Conservation (phyloP, 2,797 vertebrate genomes). For the Enteromius trimaculatus region DNA sequence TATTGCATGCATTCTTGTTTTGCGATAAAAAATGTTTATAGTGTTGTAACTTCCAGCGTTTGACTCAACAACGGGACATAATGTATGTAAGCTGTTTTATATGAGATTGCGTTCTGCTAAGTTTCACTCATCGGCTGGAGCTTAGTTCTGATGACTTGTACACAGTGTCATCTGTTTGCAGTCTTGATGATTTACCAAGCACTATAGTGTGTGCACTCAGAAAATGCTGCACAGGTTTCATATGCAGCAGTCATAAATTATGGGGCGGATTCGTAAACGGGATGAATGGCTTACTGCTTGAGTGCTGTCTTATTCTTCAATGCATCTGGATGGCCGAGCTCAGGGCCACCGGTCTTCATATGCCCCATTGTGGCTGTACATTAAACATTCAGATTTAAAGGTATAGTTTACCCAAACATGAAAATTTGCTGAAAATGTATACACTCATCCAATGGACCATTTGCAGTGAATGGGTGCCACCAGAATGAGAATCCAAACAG, state of each 20-base stretch:
- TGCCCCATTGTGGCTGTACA: not conserved
- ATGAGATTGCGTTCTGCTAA: slow-evolving; percentile 39
- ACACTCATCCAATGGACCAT: not conserved
- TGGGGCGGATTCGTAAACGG: slow-evolving; percentile 73
- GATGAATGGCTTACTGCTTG: slow-evolving; percentile 77
- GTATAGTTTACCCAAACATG: not conserved
- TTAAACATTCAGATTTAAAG: not conserved
- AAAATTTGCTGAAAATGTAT: not conserved
- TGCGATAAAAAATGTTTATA: slow-evolving; percentile 7
- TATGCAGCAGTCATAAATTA: slow-evolving; percentile 74
- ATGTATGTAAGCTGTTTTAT: slow-evolving; percentile 33
- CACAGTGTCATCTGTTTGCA: slow-evolving; percentile 70
- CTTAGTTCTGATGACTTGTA: slow-evolving; percentile 73
- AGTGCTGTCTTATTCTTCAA: slow-evolving; percentile 65
- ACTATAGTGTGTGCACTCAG: slow-evolving; percentile 61
- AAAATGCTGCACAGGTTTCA: slow-evolving; percentile 66
- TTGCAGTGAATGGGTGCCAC: not conserved
- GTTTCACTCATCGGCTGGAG: slow-evolving; percentile 39
- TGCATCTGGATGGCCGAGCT: not conserved
- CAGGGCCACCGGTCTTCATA: not conserved
- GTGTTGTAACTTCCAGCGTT: slow-evolving; percentile 35
- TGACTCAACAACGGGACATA: slow-evolving; percentile 33
- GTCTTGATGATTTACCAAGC: slow-evolving; percentile 81
- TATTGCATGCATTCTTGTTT: slow-evolving; percentile 6
- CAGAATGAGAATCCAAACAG: not conserved